Evolutionary conservation across 2,888 invertebrate genomes (phyloP).

Genomic region (Thymelicus sylvestris): DNA sequence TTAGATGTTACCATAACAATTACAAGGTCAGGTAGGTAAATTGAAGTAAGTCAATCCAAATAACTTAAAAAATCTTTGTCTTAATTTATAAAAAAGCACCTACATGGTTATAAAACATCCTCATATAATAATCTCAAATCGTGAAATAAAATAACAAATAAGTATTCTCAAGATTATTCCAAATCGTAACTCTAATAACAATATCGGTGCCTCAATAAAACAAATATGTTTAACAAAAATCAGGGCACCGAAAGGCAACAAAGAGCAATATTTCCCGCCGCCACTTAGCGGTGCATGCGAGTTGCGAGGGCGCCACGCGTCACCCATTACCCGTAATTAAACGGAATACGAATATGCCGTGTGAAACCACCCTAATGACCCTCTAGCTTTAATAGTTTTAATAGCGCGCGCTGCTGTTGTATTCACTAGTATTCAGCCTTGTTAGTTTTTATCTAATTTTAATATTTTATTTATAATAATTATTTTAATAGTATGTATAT

Average conservation of each 20-base stretch:
- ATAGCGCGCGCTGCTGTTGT: slow-evolving; percentile 21
- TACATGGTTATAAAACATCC: too few species aligned
- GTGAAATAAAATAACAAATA: too few species aligned
- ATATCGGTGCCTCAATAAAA: not conserved
- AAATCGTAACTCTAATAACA: not conserved
- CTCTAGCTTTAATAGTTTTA: slow-evolving; percentile 37
- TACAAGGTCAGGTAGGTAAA: too few species aligned
- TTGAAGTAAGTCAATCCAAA: too few species aligned
- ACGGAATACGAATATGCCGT: slow-evolving; percentile 61
- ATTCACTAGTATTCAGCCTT: slow-evolving; percentile 25
- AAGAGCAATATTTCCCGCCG: slow-evolving; percentile 31
- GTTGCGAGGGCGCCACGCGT: slow-evolving; percentile 53
- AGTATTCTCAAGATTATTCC: too few species aligned
- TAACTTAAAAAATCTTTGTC: too few species aligned
- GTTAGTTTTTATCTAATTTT: slow-evolving; percentile 25
- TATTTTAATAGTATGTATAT: too few species aligned
- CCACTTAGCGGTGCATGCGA: slow-evolving; percentile 26
- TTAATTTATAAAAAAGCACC: too few species aligned
- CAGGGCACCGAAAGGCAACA: slow-evolving; percentile 12
- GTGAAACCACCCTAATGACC: slow-evolving; percentile 50
- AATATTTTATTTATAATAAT: not conserved
- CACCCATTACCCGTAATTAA: slow-evolving; percentile 67
- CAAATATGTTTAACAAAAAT: slow-evolving; percentile 20
- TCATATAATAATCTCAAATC: too few species aligned
- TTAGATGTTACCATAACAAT: too few species aligned